Evolutionary conservation across 2,113 vertebrate species (phyloP), one percentile per base, ranked within the genome.

Genomic region (Pangasianodon gigas): DNA sequence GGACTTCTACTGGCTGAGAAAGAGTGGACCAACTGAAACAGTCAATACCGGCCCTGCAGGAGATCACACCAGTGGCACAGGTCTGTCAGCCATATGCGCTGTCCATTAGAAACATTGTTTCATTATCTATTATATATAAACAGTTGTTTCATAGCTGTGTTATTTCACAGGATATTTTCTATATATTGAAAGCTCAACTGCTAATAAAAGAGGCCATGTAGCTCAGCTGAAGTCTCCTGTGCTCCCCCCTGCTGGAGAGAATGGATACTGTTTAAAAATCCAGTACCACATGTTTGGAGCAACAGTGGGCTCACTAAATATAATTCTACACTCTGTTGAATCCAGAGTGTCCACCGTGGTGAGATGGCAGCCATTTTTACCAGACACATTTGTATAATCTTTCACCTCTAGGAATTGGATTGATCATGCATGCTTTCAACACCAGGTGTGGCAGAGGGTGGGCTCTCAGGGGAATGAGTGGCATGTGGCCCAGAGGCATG

Each of bases 211-310:
- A 48, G 91, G 93, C 1, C 84, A 91, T 0, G 29, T n/a, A 44
- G 96, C 96, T 75, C 94, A 92, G 54, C 84, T 96, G 65, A 96
- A 95, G 93, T 96, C 96, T 6, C 85, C 88, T 29, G 85, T 95
- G 82, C 92, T 96, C 80, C 95, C 94, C 10, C 93, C 95, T 92
- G 93, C 94, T 95, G 94, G 93, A 87, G 88, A 93, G 54, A 37
- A 92, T 0, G 96, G 96, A 58, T 96, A 96, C 93, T 96, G 95
- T 84, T 88, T 96, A 26, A 92, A 88, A 41, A 93, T 96, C 91
- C 95, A 95, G 94, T 95, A 95, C 89, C 96, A 96, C 92, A 96
- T 96, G 95, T 95, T 94, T 89, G 95, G 96, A 84, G 92, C 95
- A 1, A 95, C 94, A 21, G 93, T 95, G 46, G 95, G 95, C 58